Conservation (phyloP, 2,888 invertebrate species). For the Agrotis ipsilon region DNA sequence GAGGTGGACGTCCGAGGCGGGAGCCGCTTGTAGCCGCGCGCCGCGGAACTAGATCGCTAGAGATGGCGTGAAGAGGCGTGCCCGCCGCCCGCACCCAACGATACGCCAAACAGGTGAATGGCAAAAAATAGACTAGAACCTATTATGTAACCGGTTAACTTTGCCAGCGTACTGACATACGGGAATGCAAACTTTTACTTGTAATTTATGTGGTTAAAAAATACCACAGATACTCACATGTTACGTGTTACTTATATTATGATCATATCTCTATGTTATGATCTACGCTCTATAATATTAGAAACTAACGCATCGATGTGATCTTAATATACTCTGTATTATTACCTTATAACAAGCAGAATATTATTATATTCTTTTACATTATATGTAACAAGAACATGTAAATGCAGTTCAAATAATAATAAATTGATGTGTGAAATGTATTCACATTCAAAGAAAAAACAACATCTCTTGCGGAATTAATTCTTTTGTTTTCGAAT, state of each 20-base stretch:
- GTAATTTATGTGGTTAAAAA: slow-evolving; percentile 83
- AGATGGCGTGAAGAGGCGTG: slow-evolving; percentile 76
- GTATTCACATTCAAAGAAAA: slow-evolving; percentile 57
- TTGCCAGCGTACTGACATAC: slow-evolving; percentile 75
- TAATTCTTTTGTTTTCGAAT: slow-evolving; percentile 73
- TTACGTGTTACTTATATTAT: slow-evolving; percentile 73
- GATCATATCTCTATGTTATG: slow-evolving; percentile 51
- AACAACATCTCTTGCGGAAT: slow-evolving; percentile 66
- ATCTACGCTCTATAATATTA: slow-evolving; percentile 35
- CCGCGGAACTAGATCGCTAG: slow-evolving; percentile 70
- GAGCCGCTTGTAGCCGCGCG: slow-evolving; percentile 62
- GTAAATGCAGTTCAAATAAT: slow-evolving; percentile 42
- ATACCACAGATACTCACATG: slow-evolving; percentile 73
- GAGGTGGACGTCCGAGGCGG: slow-evolving; percentile 71
- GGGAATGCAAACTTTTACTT: slow-evolving; percentile 88
- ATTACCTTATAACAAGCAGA: slow-evolving; percentile 13
- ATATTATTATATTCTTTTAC: slow-evolving; percentile 14
- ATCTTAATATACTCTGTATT: slow-evolving; percentile 13
- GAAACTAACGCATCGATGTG: slow-evolving; percentile 40
- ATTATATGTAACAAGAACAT: slow-evolving; percentile 32
- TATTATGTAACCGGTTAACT: slow-evolving; percentile 85
- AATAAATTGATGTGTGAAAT: slow-evolving; percentile 71
- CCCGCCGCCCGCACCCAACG: slow-evolving; percentile 65
- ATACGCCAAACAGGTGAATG: slow-evolving; percentile 84
- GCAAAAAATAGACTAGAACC: slow-evolving; percentile 86